Evolutionary conservation across 1,140 invertebrate genomes (phyloP).

Genomic region (Bombus pascuorum): DNA sequence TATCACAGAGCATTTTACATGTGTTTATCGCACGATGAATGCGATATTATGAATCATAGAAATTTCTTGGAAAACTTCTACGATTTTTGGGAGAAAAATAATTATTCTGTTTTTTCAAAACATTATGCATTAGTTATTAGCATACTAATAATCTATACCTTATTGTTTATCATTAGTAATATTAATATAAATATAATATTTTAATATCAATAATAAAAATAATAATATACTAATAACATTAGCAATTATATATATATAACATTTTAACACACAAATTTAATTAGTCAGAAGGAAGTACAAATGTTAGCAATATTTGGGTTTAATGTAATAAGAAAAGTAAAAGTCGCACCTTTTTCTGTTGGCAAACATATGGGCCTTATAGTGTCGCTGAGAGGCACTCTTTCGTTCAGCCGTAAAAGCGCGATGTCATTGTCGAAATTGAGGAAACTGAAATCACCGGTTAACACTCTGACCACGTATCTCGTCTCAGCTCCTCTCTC

Average conservation of each 20-base stretch:
- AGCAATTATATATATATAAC: too few relatives aligned
- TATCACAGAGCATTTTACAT: too few relatives aligned
- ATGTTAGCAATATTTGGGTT: not conserved
- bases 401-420: constrained; percentile 89
- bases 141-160: too few relatives aligned
- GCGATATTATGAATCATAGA: not conserved
- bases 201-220: too few relatives aligned
- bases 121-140: too few relatives aligned
- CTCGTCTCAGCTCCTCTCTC: constrained; percentile 87
- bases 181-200: too few relatives aligned
- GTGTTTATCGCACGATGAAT: not conserved
- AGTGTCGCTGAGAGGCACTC: constrained; percentile 88
- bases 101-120: not conserved
- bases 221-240: too few relatives aligned
- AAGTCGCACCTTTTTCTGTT: constrained; percentile 83
- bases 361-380: constrained; percentile 92
- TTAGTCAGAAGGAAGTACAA: too few relatives aligned
- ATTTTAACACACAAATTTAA: too few relatives aligned
- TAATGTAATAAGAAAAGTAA: not conserved
- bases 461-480: constrained; percentile 88
- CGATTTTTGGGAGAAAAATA: not conserved
- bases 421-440: constrained; percentile 95
- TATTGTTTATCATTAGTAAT: too few relatives aligned
- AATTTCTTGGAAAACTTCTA: not conserved
- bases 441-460: constrained; percentile 90